These are phyloP conservation scores for Diplodus sargus DNA, from an alignment of 2,797 vertebrate species.

Conservation along the genomic window DNA sequence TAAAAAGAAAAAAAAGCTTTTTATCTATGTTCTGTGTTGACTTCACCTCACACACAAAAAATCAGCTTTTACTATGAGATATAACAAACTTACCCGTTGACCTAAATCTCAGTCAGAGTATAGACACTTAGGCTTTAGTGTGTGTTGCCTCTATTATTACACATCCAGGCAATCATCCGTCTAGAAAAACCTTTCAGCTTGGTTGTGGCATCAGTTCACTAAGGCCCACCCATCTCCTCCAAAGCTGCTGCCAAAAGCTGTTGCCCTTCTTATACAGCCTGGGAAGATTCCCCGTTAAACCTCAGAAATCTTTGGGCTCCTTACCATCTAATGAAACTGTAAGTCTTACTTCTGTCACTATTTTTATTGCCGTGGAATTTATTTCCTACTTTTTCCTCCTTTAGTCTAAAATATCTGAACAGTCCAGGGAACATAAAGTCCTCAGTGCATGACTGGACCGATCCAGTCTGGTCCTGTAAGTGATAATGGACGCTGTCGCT, in stretches of 20 bases:
- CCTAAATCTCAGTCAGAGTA: constrained; percentile 9
- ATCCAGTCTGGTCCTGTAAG: constrained; percentile 3
- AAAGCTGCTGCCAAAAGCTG: constrained; percentile 31
- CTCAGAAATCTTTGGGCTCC: constrained; percentile 10
- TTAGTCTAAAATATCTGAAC: constrained; percentile 10
- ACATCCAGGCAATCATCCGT: constrained; percentile 28
- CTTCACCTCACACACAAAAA: background rate
- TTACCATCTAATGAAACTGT: constrained; percentile 34
- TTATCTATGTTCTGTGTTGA: background rate
- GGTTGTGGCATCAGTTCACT: constrained; percentile 1
- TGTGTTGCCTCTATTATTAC: constrained; percentile 6
- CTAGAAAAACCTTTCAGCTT: constrained; percentile 9
- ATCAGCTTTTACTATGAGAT: too few relatives aligned
- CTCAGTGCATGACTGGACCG: constrained; percentile 10
- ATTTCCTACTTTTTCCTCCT: background rate
- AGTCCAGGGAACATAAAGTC: constrained; percentile 15
- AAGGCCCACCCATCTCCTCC: constrained; percentile 15
- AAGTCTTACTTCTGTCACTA: constrained; percentile 25
- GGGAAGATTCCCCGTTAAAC: constrained; percentile 12
- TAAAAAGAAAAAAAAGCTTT: too few relatives aligned
- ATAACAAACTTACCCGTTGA: background rate
- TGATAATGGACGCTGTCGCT: constrained; percentile 24
- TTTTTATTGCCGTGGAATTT: constrained; percentile 21
- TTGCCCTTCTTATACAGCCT: constrained; percentile 19
- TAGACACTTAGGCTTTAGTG: background rate